Percentiles rank a stretch among this genome's conserved stretches.
Conservation (phyloP, 2,888 invertebrate species). For the Rosalia funebris region DNA sequence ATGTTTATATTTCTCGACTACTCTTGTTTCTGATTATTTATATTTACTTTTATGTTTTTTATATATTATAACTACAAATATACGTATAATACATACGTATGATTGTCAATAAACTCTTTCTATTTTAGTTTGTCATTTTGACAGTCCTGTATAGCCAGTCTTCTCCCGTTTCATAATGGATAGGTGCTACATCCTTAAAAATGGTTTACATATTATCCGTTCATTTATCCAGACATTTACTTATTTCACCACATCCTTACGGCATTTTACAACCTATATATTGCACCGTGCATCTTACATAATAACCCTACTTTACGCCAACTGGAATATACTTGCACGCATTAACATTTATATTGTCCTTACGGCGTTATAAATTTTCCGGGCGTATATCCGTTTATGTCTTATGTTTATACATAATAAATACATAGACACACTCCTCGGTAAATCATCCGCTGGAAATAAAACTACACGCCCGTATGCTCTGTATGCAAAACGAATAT, state of each 20-base stretch:
- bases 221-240: no score
- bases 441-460: conserved; percentile 26
- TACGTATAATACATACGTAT: no score
- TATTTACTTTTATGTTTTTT: no score
- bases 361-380: conserved; percentile 17
- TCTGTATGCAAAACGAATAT: conserved; percentile 43
- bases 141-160: no score
- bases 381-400: conserved; percentile 5
- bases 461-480: conserved; percentile 31
- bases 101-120: no score
- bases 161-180: no score
- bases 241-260: neutral
- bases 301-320: conserved; percentile 3
- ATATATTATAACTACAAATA: no score
- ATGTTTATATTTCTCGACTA: no score
- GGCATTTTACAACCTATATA: neutral
- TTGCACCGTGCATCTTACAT: neutral
- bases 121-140: no score
- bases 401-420: conserved; percentile 26
- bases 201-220: no score
- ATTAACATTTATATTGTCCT: conserved; percentile 11
- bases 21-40: no score
- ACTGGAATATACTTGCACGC: conserved; percentile 15
- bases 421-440: conserved; percentile 16
- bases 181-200: no score